These are phyloP conservation scores for Protonemura montana DNA, from an alignment of 2,888 invertebrate genomes.

Conservation along the genomic window DNA sequence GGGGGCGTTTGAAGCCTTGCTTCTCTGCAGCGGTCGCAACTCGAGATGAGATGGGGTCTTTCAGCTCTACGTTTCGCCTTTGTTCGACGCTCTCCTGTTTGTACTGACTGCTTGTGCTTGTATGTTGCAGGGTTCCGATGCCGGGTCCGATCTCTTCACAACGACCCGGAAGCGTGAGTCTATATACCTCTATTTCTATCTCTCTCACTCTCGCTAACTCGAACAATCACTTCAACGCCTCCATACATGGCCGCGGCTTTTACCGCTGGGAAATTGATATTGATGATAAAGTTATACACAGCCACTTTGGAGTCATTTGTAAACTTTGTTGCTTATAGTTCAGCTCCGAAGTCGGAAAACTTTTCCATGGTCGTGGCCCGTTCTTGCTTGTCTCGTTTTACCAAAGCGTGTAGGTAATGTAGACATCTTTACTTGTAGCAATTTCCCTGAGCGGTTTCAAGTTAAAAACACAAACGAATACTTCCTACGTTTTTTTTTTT, in stretches of 20 bases:
- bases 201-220: not conserved
- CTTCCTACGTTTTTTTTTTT: not conserved
- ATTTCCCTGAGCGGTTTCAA: not conserved
- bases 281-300: not conserved
- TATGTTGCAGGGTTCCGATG: slow-evolving; percentile 75
- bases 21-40: not conserved
- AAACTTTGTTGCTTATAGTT: not conserved
- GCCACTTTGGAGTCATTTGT: slow-evolving; percentile 7
- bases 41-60: not conserved
- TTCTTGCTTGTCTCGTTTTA: not conserved
- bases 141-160: slow-evolving; percentile 75
- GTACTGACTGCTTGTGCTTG: slow-evolving; percentile 43
- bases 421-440: not conserved
- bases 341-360: not conserved
- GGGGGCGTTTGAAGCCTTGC: not conserved
- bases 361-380: not conserved
- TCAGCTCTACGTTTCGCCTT: slow-evolving; percentile 9
- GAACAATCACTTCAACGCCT: slow-evolving; percentile 20
- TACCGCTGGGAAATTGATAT: not conserved
- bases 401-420: not conserved
- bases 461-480: not conserved
- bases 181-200: not conserved
- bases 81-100: not conserved
- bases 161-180: slow-evolving; percentile 66
- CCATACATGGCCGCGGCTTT: not conserved